Evolutionary conservation across 2,797 vertebrate genomes (phyloP), one percentile per base, ranked within the genome.

Genomic region (Sebastiscus albofasciatus): DNA sequence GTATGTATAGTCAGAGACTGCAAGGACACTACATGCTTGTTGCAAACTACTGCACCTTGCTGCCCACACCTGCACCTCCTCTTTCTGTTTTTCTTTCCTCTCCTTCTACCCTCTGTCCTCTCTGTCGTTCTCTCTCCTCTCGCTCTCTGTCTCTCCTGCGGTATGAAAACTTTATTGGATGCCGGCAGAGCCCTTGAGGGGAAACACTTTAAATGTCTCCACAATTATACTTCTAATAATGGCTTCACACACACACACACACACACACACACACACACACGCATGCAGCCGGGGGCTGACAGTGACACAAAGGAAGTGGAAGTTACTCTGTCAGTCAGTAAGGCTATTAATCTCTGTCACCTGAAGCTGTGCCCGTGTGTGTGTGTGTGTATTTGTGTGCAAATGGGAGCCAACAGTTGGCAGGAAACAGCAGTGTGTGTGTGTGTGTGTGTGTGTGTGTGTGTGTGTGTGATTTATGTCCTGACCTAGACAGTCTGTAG

Each of bases 191-290:
- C 96, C 97, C 98, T 98, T 97, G 94, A 98, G 97, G 97, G 86
- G 96, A 97, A 97, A 97, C 97, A 96, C 97, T 98, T 98, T 98
- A 97, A 99, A 98, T 94, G 94, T 94, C 95, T 94, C 96, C 89
- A 95, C 97, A 98, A 98, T 98, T 99, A 98, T 97, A 97, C 96
- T 96, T 97, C 97, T 98, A 98, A 98, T 98, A 98, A 97, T 96
- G 97, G 95, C 84, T 80, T 83, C 56, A 67, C 73, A 80, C 65
- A 84, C 71, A 42, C 4, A 7, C 72, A 81, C 72, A 62, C 54
- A 82, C 49, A 22, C 55, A 67, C 74, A 70, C 75, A 82, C 75
- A 79, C 66, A 3, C 56, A 77, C 39, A 86, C 75, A 46, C 4
- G 1, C 69, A 42, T 67, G 72, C 69, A 70, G 79, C 81, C 24